Evolutionary conservation across 2,888 invertebrate species (phyloP).

Genomic region (Leptopterna dolabrata): DNA sequence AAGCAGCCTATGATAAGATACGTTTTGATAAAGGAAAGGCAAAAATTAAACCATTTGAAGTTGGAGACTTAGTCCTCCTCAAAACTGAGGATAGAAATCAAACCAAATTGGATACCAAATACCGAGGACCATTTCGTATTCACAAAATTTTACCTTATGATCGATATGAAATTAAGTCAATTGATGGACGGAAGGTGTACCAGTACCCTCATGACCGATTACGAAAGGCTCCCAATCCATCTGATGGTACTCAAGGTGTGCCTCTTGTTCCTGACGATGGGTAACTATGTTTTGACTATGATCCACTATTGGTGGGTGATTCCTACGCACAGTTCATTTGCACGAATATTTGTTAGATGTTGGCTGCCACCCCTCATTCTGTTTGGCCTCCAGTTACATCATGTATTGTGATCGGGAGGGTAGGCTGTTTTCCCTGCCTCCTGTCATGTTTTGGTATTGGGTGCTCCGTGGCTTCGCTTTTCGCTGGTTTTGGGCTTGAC

Average conservation of each 20-base stretch:
- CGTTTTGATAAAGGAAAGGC: constrained; percentile 36
- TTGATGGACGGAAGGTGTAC: background rate
- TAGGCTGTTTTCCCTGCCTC: too few species aligned
- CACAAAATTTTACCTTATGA: constrained; percentile 9
- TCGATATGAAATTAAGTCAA: background rate
- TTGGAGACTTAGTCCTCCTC: constrained; percentile 46
- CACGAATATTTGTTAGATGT: too few species aligned
- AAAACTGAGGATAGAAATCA: constrained; percentile 52
- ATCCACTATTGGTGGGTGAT: too few species aligned
- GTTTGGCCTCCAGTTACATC: too few species aligned
- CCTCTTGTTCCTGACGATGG: background rate
- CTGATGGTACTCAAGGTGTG: background rate
- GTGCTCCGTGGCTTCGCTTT: background rate
- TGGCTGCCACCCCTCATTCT: too few species aligned
- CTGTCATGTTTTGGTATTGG: too few species aligned
- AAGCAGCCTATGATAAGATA: constrained; percentile 25
- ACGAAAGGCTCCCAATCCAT: background rate
- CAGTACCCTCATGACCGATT: constrained; percentile 5
- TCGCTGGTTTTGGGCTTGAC: background rate
- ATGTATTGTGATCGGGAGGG: too few species aligned
- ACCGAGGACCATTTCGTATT: background rate
- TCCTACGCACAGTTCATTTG: too few species aligned
- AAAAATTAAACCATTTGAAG: constrained; percentile 27
- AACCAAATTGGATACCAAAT: constrained; percentile 23
- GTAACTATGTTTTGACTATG: background rate